phyloP scores from a whole-genome alignment of 2,888 invertebrate genomes.

The Mermis nigrescens region DNA sequence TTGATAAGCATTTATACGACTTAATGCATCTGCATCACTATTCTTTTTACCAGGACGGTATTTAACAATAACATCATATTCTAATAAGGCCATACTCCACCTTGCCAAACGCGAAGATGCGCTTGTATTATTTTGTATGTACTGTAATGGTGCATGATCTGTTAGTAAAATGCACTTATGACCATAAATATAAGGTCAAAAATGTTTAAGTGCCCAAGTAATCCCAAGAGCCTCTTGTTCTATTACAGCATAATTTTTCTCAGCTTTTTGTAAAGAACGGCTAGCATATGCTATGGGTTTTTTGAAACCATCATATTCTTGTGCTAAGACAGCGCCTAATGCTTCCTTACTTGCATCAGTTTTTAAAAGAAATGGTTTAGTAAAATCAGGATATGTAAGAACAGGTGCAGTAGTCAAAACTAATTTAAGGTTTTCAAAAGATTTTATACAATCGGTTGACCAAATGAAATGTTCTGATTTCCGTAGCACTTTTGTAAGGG shows the following conservation, averaged over 20 bases:
- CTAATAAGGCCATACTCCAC: not conserved
- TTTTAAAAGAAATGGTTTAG: not conserved
- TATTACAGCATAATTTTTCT: not conserved
- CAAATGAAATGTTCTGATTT: not conserved
- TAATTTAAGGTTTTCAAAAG: not conserved
- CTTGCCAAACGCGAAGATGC: not conserved
- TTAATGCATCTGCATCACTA: not conserved
- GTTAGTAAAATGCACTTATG: not conserved
- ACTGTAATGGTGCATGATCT: not conserved
- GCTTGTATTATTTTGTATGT: not conserved
- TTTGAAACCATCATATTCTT: not conserved
- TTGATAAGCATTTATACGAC: not conserved
- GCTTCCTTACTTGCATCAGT: not conserved
- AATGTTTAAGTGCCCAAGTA: slow-evolving; percentile 21
- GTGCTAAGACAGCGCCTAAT: not conserved
- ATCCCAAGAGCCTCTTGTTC: not conserved
- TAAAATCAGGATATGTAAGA: not conserved
- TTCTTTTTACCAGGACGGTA: not conserved
- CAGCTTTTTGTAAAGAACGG: not conserved
- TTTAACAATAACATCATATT: not conserved
- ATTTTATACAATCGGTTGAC: not conserved
- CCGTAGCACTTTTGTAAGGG: not conserved
- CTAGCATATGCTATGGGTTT: not conserved
- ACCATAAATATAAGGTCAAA: slow-evolving; percentile 33
- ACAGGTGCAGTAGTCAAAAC: not conserved